Conservation (phyloP, 2,113 vertebrate genomes). For the Takifugu bimaculatus region DNA sequence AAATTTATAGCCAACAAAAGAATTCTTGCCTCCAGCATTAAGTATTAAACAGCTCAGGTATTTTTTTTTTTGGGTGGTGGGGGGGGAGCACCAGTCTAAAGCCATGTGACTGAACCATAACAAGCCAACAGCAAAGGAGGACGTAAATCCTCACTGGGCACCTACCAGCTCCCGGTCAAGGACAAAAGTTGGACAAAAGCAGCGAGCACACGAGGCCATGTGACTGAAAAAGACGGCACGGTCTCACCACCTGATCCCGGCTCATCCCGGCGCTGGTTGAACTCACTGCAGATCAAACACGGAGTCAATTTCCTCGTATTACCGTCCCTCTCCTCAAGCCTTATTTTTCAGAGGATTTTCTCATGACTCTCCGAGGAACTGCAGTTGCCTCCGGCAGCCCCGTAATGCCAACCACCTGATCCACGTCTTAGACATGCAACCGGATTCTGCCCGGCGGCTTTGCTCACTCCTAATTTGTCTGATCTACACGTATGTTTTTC, state of each 20-base stretch:
- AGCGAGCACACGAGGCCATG: constrained; percentile 46
- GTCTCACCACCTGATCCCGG: constrained; percentile 56
- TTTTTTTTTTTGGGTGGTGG: not conserved
- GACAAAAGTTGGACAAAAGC: constrained; percentile 36
- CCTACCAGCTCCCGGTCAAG: constrained; percentile 22
- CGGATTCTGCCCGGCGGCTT: constrained; percentile 51
- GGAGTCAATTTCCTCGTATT: constrained; percentile 61
- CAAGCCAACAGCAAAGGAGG: constrained; percentile 5
- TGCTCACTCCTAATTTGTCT: constrained; percentile 58
- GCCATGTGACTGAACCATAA: constrained; percentile 23
- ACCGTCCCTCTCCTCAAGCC: constrained; percentile 52
- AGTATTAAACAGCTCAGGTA: constrained; percentile 4
- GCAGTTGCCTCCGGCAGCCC: constrained; percentile 64
- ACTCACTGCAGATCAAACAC: constrained; percentile 65
- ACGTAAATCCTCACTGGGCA: constrained; percentile 33
- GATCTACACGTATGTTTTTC: constrained; percentile 41
- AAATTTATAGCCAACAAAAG: constrained; percentile 4
- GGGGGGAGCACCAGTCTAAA: constrained; percentile 7
- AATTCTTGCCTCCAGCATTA: not conserved
- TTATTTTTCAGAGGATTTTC: constrained; percentile 69
- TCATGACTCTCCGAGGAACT: constrained; percentile 66
- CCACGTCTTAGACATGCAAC: constrained; percentile 61
- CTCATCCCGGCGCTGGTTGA: constrained; percentile 59
- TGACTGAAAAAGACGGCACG: constrained; percentile 50
- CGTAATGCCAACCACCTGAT: constrained; percentile 79